Evolutionary conservation across 1,140 invertebrate species (phyloP), one percentile per base, ranked within the genome.

Genomic region (Drosophila busckii): DNA sequence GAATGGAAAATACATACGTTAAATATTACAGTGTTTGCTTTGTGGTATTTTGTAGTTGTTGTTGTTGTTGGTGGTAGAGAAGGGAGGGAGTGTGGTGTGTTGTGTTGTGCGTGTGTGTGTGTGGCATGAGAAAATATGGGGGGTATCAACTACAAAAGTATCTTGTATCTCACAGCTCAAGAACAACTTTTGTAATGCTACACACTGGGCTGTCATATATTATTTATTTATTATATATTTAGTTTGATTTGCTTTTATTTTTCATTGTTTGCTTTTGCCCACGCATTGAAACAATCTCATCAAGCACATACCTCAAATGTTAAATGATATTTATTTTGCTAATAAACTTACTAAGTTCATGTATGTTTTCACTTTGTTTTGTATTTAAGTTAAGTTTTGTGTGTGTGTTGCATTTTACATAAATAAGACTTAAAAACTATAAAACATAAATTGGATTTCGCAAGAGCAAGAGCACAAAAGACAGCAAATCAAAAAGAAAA

Each of bases 1-100:
- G 65, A 83, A 82, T 70, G 65, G 70, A 82, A 80, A 78, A 78
- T 78, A 80, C 66, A 78, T 76, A 76, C 52, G 65, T 68, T 78
- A 80, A 80, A 80, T 80, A 73, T 80, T 80, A 80, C 73, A 80
- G 73, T 76, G 69, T 70, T 65, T 70, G 45, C n/a, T n/a, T 54
- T 55, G 55, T 59, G 46, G 28, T 44, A 42, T 10, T 40, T 19
- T 44, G 25, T 26, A 32, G 44, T 45, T 52, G 44, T 42, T 31
- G 41, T 55, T n/a, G 48, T 49, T 37, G 31, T 44, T 46, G 52
- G 17, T 50, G 31, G 5, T 56, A 31, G 42, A 19, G 20, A 31
- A 29, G 45, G 49, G 20, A 34, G 32, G 55, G 58, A 48, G 41
- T 52, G 29, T 66, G 34, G 45, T n/a, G n/a, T n/a, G n/a, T n/a